phyloP scores from a whole-genome alignment of 2,113 vertebrate species.

The Pheucticus melanocephalus region DNA sequence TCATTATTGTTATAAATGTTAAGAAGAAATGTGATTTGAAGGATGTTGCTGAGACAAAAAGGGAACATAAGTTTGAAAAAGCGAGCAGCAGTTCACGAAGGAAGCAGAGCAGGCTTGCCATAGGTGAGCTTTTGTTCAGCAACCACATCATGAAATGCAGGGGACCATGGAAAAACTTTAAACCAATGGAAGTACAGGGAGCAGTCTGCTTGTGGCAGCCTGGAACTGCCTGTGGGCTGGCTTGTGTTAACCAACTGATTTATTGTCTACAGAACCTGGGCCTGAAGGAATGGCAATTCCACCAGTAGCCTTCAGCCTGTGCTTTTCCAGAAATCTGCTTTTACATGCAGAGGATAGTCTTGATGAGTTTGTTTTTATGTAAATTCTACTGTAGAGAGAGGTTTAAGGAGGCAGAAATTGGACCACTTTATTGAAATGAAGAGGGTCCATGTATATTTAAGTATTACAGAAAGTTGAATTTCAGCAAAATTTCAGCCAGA shows the following conservation, averaged over 20 bases:
- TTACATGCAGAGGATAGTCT: not conserved
- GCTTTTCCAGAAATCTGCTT: not conserved
- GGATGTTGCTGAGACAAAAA: not conserved
- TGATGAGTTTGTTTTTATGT: not conserved
- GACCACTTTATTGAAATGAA: not conserved
- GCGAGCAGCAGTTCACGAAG: not conserved
- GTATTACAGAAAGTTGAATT: not conserved
- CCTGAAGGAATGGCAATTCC: not conserved
- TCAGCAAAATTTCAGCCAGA: not conserved
- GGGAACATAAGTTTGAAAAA: not conserved
- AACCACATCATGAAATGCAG: not conserved
- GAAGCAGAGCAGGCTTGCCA: not conserved
- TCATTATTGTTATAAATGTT: not conserved
- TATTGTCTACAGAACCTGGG: not conserved
- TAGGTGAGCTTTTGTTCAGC: not conserved
- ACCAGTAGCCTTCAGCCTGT: not conserved
- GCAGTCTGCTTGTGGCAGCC: not conserved
- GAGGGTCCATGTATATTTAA: not conserved
- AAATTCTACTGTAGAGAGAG: not conserved
- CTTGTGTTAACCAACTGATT: not conserved
- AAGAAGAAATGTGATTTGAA: not conserved
- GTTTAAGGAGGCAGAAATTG: not conserved
- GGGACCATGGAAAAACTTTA: not conserved
- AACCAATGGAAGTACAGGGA: not conserved
- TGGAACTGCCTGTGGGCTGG: not conserved